Evolutionary conservation across 2,797 vertebrate species (phyloP).

Genomic region (Girardinus metallicus): DNA sequence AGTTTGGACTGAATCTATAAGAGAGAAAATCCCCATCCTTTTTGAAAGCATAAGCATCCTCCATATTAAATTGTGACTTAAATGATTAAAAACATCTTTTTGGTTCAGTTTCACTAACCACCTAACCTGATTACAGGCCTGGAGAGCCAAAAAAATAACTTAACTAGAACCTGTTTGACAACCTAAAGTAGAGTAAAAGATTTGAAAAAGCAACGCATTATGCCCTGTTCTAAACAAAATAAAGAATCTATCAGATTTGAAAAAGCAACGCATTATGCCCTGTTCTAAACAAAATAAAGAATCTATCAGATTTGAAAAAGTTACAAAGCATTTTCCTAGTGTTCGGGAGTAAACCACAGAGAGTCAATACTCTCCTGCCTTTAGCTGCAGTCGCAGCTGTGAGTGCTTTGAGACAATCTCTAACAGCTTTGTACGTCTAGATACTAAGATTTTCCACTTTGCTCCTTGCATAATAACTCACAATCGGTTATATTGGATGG

Average conservation of each 20-base stretch:
- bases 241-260: not conserved
- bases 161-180: not conserved
- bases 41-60: not conserved
- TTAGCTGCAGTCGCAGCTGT: not conserved
- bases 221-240: not conserved
- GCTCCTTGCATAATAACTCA: not conserved
- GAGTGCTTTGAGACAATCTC: not conserved
- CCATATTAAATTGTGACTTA: not conserved
- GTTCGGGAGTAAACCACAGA: not conserved
- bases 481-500: not conserved
- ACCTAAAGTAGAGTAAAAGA: not conserved
- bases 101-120: not conserved
- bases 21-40: not conserved
- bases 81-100: not conserved
- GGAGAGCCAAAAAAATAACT: not conserved
- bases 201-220: not conserved
- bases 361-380: not conserved
- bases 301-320: not conserved
- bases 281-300: not conserved
- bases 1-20: not conserved
- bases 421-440: not conserved
- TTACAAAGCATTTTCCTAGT: not conserved
- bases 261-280: not conserved
- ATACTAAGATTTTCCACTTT: not conserved
- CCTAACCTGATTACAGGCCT: not conserved